Evolutionary conservation across 2,888 invertebrate genomes (phyloP).

Genomic region (Lacanobia wlatinum): DNA sequence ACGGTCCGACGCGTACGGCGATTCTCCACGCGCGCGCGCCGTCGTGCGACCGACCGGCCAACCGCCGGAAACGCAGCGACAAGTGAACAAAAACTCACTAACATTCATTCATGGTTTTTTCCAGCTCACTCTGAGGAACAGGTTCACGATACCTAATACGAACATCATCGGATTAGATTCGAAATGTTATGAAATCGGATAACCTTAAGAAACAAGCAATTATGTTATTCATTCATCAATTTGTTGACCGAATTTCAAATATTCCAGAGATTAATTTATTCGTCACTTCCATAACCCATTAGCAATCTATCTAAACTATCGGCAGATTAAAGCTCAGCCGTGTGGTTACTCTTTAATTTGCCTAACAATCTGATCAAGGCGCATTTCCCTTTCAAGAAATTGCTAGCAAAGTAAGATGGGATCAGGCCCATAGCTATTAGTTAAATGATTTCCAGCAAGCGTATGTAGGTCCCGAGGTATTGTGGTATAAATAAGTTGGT

Average conservation of each 20-base stretch:
- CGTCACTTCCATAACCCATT: conserved; percentile 15
- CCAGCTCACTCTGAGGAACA: conserved; percentile 76
- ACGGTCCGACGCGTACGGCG: conserved; percentile 87
- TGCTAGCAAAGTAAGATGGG: conserved; percentile 52
- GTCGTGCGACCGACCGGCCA: conserved; percentile 79
- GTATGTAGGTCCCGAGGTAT: conserved; percentile 69
- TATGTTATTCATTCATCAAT: conserved; percentile 22
- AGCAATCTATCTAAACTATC: conserved; percentile 24
- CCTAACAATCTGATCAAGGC: conserved; percentile 43
- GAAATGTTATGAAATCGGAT: conserved; percentile 19
- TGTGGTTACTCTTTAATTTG: conserved; percentile 45
- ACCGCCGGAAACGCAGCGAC: conserved; percentile 88
- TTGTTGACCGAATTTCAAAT: background rate
- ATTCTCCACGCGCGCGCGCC: conserved; percentile 86
- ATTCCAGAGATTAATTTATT: conserved; percentile 23
- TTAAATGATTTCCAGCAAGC: conserved; percentile 63
- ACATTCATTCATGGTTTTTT: conserved; percentile 88
- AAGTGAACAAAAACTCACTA: conserved; percentile 88
- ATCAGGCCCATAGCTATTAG: conserved; percentile 61
- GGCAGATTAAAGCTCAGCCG: conserved; percentile 10
- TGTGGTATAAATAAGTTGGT: conserved; percentile 71
- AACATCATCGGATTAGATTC: conserved; percentile 44
- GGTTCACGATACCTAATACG: conserved; percentile 74
- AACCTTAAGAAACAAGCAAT: conserved; percentile 7
- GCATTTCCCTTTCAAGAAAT: conserved; percentile 54